These are phyloP conservation scores for Caenorhabditis remanei DNA, from an alignment of 1,140 invertebrate species.

Conservation along the genomic window DNA sequence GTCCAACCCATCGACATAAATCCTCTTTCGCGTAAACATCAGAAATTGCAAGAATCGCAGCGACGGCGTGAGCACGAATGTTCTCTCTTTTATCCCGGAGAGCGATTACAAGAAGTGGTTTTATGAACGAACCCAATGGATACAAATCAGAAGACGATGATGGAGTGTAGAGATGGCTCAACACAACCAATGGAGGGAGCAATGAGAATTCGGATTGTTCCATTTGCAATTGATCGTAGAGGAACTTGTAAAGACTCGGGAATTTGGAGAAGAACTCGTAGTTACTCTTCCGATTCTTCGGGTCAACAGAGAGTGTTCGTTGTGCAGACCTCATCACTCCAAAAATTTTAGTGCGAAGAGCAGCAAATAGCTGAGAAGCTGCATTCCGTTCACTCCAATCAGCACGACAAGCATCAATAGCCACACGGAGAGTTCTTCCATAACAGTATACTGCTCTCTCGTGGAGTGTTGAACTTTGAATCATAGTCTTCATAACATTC, in stretches of 20 bases:
- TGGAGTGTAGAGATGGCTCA: conserved; percentile 69
- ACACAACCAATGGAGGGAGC: conserved; percentile 68
- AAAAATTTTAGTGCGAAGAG: conserved; percentile 70
- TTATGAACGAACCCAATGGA: conserved; percentile 11
- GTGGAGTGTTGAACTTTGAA: conserved; percentile 62
- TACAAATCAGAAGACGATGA: conserved; percentile 1
- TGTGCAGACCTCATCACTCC: conserved; percentile 68
- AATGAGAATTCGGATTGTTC: conserved; percentile 62
- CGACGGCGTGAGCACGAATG: conserved; percentile 18
- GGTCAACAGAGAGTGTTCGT: conserved; percentile 64
- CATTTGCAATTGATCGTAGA: conserved; percentile 46
- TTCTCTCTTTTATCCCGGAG: neutral
- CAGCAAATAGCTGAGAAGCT: conserved; percentile 71
- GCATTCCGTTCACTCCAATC: conserved; percentile 73
- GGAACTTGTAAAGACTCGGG: conserved; percentile 57
- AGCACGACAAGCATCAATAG: conserved; percentile 64
- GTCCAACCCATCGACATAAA: conserved; percentile 19
- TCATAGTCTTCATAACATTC: conserved; percentile 69
- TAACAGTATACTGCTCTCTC: conserved; percentile 61
- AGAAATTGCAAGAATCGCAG: conserved; percentile 20
- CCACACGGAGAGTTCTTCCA: conserved; percentile 66
- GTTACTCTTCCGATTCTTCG: conserved; percentile 67
- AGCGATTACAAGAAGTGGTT: neutral
- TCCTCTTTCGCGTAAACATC: conserved; percentile 43
- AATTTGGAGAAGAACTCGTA: conserved; percentile 69